phyloP scores from a whole-genome alignment of 2,888 invertebrate genomes.

The Hecatera dysodea region DNA sequence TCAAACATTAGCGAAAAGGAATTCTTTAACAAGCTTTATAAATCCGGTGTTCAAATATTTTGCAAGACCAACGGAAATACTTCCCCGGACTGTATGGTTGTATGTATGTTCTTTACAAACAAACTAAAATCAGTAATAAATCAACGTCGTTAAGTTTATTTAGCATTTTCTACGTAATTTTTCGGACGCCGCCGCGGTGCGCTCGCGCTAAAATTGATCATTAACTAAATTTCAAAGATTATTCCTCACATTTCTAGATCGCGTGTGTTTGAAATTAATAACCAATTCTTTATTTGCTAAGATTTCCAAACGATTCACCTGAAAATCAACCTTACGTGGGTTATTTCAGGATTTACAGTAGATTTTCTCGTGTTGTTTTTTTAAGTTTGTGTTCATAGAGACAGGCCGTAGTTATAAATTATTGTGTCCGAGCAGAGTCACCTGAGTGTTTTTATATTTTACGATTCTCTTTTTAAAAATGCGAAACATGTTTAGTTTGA shows the following conservation, averaged over 20 bases:
- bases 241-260: conserved; percentile 74
- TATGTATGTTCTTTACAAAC: conserved; percentile 64
- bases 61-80: conserved; percentile 59
- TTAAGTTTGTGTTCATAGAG: conserved; percentile 51
- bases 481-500: conserved; percentile 74
- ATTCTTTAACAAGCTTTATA: conserved; percentile 57
- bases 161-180: conserved; percentile 67
- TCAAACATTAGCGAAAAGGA: conserved; percentile 56
- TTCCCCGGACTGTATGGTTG: conserved; percentile 52
- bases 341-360: background rate
- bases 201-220: conserved; percentile 68
- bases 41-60: conserved; percentile 64
- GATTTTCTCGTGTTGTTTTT: conserved; percentile 3
- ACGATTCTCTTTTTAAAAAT: conserved; percentile 74
- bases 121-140: conserved; percentile 71
- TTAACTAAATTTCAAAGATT: conserved; percentile 76
- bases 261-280: conserved; percentile 66
- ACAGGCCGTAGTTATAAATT: conserved; percentile 77
- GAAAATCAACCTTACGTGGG: conserved; percentile 32
- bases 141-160: conserved; percentile 69
- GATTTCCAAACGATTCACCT: background rate
- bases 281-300: conserved; percentile 40
- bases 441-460: conserved; percentile 82
- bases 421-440: conserved; percentile 75
- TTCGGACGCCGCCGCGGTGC: conserved; percentile 65